Conservation (phyloP, 2,797 vertebrate species). For the Alcedo quadribrachys region DNA sequence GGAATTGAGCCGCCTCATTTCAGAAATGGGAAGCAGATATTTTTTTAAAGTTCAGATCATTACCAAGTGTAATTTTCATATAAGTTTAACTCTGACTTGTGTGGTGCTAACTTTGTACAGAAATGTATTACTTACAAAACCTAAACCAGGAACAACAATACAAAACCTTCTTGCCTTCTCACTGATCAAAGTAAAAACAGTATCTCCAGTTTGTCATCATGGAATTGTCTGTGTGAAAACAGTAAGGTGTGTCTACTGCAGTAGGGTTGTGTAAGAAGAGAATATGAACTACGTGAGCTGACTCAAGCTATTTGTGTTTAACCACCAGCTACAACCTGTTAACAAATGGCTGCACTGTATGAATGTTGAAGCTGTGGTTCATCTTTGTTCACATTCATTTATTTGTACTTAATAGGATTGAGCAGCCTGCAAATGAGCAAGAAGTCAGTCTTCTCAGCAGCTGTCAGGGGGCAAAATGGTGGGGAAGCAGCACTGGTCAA, state of each 20-base stretch:
- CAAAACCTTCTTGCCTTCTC: neutral
- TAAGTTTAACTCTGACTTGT: conserved; percentile 57
- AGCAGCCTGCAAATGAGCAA: neutral
- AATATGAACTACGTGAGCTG: neutral
- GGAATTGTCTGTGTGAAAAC: neutral
- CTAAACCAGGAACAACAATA: neutral
- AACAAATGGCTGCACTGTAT: neutral
- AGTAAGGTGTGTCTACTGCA: neutral
- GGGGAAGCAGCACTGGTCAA: neutral
- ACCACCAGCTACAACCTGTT: neutral
- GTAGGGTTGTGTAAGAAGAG: neutral
- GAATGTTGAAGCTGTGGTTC: neutral
- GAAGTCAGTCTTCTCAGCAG: neutral
- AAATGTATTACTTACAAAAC: conserved; percentile 6
- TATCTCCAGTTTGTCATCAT: neutral
- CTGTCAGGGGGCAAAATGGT: neutral
- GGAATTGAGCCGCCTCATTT: conserved; percentile 68
- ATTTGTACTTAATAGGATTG: neutral
- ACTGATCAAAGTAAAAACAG: neutral
- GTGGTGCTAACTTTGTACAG: conserved; percentile 13
- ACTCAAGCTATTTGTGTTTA: neutral
- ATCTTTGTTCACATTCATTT: neutral
- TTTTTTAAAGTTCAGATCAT: conserved; percentile 69
- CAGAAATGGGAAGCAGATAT: conserved; percentile 69
- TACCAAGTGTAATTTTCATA: conserved; percentile 64